These are phyloP conservation scores for Anolis sagrei DNA, from an alignment of 2,113 vertebrate genomes.

Conservation along the genomic window DNA sequence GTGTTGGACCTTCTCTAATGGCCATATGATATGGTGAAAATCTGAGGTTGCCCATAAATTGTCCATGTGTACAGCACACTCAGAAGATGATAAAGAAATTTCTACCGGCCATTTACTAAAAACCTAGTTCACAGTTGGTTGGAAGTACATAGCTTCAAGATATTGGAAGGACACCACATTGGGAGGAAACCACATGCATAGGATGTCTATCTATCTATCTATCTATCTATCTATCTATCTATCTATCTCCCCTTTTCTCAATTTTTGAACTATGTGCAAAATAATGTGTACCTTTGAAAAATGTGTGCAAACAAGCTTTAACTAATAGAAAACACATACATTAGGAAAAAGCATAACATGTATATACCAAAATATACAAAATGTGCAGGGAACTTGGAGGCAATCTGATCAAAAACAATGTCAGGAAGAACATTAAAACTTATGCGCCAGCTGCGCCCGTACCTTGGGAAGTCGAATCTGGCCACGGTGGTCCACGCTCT, in stretches of 20 bases:
- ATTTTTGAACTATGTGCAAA: neutral
- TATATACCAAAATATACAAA: no score
- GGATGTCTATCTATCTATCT: no score
- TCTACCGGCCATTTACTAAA: neutral
- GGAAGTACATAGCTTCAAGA: neutral
- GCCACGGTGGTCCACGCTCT: no score
- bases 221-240: no score
- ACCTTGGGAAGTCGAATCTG: no score
- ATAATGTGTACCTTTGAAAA: neutral
- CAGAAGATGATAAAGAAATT: neutral
- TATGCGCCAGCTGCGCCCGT: no score
- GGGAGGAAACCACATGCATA: neutral
- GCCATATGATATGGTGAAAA: neutral
- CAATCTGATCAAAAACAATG: neutral
- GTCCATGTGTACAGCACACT: neutral
- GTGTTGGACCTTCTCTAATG: neutral
- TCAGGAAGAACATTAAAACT: no score
- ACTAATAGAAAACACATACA: neutral
- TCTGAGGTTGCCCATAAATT: neutral
- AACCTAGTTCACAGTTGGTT: neutral
- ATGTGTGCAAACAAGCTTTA: neutral
- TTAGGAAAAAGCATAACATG: neutral
- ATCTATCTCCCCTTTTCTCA: no score
- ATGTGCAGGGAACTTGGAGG: no score
- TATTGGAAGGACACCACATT: neutral